Evolutionary conservation across 2,113 vertebrate species (phyloP), one percentile per base, ranked within the genome.

Genomic region (Ceyx melanurus): DNA sequence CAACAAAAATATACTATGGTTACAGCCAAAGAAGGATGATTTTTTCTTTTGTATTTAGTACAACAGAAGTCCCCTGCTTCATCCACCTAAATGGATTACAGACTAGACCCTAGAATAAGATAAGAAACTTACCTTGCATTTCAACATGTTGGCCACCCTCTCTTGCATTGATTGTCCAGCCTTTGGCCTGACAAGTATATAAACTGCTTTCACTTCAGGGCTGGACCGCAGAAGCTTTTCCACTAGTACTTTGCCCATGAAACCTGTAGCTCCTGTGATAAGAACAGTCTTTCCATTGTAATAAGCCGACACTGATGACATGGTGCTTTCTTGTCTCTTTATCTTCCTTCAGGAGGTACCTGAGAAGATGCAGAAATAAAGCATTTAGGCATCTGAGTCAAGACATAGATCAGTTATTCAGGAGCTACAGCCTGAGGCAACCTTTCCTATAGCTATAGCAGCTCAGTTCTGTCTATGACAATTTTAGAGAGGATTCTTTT

Each of bases 221-320:
- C 99, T 99, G 82, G 98, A 98, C 37, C 99, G 98, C 78, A 99
- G 97, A 16, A 99, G 98, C 94, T 99, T 99, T 97, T 99, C 99
- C 97, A 99, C 95, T 95, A 99, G 96, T 70, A 99, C 99, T 95
- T 99, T 99, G 20, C 99, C 99, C 98, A 99, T 97, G 97, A 99
- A 99, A 86, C 99, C 99, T 0, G 99, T 99, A 78, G 98, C 99
- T 80, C 99, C 99, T 0, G 99, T 99, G 97, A 99, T 98, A 94
- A 99, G 98, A 40, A 99, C 94, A 2, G 96, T 98, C 97, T 99
- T 99, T 88, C 98, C 98, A 12, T 97, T 95, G 80, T 99, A 99
- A 97, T 97, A 99, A 42, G 98, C 98, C 6, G 98, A 97, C 19
- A 99, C 97, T 80, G 97, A 97, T 82, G 98, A 98, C 98, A 99